Conservation (phyloP, 1,140 invertebrate species). For the Odontomachus brunneus region DNA sequence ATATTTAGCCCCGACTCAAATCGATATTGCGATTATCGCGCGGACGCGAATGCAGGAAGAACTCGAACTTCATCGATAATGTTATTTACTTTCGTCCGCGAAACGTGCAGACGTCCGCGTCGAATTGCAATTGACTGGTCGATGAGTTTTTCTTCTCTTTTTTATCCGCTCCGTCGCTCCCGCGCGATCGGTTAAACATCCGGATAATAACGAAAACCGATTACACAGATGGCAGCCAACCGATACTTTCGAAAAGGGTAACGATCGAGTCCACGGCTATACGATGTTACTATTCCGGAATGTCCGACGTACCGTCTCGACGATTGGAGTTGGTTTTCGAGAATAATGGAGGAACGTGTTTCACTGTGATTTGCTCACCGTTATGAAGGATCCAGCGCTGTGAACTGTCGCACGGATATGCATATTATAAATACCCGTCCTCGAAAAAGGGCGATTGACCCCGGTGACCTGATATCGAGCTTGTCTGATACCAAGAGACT, state of each 20-base stretch:
- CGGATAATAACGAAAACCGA: neutral
- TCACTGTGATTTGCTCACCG: neutral
- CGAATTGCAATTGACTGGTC: neutral
- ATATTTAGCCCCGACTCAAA: neutral
- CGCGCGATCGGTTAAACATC: neutral
- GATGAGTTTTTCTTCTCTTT: neutral
- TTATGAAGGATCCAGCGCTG: conserved; percentile 5
- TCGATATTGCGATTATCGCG: conserved; percentile 25
- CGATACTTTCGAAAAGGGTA: conserved; percentile 5
- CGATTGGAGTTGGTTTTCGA: neutral
- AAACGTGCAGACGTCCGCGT: neutral
- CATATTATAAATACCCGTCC: conserved; percentile 28
- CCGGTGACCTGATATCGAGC: conserved; percentile 34
- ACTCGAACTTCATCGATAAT: neutral
- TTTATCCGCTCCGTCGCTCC: neutral
- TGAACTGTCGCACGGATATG: neutral
- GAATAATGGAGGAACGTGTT: conserved; percentile 32
- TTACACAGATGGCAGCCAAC: neutral
- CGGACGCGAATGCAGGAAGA: too few relatives aligned
- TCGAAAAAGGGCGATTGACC: conserved; percentile 39
- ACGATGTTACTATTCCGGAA: neutral
- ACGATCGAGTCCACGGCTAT: neutral
- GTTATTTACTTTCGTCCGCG: neutral
- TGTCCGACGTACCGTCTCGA: conserved; percentile 8
- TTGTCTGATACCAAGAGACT: neutral